Evolutionary conservation across 2,113 vertebrate species (phyloP), one percentile per base, ranked within the genome.

Genomic region (Grammomys dolichurus): DNA sequence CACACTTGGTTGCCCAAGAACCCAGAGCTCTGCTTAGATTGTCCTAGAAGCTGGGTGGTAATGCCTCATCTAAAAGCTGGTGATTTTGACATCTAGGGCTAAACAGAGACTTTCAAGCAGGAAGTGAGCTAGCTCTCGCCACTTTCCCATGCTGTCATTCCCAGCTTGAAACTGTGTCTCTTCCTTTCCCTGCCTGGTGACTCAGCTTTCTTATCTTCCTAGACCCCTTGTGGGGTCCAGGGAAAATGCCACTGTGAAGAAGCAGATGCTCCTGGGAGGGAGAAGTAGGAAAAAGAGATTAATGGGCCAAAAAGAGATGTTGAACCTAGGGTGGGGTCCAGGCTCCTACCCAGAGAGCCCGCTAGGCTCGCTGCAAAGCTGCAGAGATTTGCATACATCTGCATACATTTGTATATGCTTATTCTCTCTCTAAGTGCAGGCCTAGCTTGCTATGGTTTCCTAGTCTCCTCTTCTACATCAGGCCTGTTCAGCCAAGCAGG

Each of bases 331-430:
- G 56, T 63, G 87, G 72, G 17, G 75, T n/a, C 36, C 31, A 5
- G 93, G 87, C 72, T 93, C 78, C 48, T 36, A 54, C 77, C n/a
- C 22, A 22, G 72, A 93, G 76, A 85, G 81, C 75, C 93, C 7
- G 63, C 48, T 19, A 33, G 3, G 31, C 7, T 36, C 8, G 48
- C 87, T 10, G 67, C 60, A 40, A 87, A 67, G 77, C 87, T 76
- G 95, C 90, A 90, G 28, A 80, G 80, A 93, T 94, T 76, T 95
- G 96, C 96, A 90, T 56, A 93, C 9, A 96, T 96, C 46, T 96
- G 95, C 96, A 96, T 97, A 95, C 7, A 94, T 94, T 94, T 82
- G 48, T 75, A 75, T 54, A 11, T 14, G 56, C 87, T 36, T 69
- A 33, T 33, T 87, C 95, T n/a, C 88, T 88, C 75, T 84, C 94